phyloP scores from a whole-genome alignment of 2,113 vertebrate genomes.

The Passerina amoena region DNA sequence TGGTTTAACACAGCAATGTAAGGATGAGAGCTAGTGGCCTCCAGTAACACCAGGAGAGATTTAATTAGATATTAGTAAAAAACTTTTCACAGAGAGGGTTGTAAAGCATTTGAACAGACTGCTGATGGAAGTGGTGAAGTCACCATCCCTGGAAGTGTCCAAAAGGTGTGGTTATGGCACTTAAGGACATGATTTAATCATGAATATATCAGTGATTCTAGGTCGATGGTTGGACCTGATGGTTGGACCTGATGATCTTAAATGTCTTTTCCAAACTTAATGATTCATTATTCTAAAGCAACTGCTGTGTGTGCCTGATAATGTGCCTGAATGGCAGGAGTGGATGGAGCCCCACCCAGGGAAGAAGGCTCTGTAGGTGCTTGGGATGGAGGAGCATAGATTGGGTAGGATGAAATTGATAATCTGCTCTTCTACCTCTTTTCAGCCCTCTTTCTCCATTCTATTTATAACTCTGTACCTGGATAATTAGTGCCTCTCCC shows the following conservation, averaged over 20 bases:
- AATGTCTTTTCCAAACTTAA: background rate
- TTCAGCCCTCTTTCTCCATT: background rate
- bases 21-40: background rate
- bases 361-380: rapidly evolving
- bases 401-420: background rate
- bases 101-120: background rate
- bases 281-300: background rate
- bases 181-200: background rate
- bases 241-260: background rate
- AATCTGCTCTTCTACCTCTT: background rate
- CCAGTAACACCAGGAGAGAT: background rate
- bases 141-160: background rate
- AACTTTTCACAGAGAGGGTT: background rate
- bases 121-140: background rate
- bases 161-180: background rate
- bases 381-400: background rate
- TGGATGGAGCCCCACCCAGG: background rate
- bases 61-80: background rate
- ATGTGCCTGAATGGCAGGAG: background rate
- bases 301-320: background rate
- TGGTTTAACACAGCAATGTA: background rate
- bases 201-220: background rate
- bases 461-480: background rate
- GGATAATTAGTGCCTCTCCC: background rate
- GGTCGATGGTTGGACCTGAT: background rate